Percentiles rank a stretch among this genome's conserved stretches.
phyloP scores from a whole-genome alignment of 2,888 invertebrate genomes.

The Melinaea menophilus region DNA sequence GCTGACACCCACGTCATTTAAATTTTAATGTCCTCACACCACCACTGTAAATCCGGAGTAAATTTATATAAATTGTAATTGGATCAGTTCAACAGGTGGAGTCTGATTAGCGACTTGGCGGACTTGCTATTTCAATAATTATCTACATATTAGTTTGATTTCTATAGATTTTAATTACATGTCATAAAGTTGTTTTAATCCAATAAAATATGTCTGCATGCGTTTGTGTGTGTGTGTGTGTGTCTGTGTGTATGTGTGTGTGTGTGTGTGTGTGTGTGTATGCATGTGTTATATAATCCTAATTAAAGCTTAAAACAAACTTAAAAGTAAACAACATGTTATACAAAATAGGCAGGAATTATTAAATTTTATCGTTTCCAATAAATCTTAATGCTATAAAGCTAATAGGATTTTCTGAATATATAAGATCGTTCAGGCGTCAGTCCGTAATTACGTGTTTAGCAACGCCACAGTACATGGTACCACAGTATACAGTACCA shows the following conservation, averaged over 20 bases:
- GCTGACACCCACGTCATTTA: slow-evolving; percentile 19
- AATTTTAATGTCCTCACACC: slow-evolving; percentile 18
- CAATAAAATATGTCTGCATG: too few species aligned
- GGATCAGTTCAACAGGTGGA: slow-evolving; percentile 39
- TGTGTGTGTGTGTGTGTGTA: too few species aligned
- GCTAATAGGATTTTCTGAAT: slow-evolving; percentile 30
- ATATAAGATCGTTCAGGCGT: slow-evolving; percentile 26
- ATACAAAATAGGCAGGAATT: slow-evolving; percentile 2
- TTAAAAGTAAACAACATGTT: not conserved
- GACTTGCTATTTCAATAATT: not conserved
- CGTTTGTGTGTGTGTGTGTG: too few species aligned
- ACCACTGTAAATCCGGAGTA: slow-evolving; percentile 18
- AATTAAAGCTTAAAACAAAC: not conserved
- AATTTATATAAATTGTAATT: slow-evolving; percentile 39
- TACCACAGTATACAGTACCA: too few species aligned
- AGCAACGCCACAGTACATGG: slow-evolving; percentile 38
- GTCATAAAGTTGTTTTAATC: not conserved
- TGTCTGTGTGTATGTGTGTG: too few species aligned
- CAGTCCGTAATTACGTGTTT: slow-evolving; percentile 33
- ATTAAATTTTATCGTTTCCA: slow-evolving; percentile 5
- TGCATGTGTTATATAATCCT: not conserved
- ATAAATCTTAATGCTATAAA: slow-evolving; percentile 13
- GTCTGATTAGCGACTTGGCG: slow-evolving; percentile 33
- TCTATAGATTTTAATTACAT: not conserved
- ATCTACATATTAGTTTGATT: not conserved